Evolutionary conservation across 2,113 vertebrate genomes (phyloP).

Genomic region (Passerina amoena): DNA sequence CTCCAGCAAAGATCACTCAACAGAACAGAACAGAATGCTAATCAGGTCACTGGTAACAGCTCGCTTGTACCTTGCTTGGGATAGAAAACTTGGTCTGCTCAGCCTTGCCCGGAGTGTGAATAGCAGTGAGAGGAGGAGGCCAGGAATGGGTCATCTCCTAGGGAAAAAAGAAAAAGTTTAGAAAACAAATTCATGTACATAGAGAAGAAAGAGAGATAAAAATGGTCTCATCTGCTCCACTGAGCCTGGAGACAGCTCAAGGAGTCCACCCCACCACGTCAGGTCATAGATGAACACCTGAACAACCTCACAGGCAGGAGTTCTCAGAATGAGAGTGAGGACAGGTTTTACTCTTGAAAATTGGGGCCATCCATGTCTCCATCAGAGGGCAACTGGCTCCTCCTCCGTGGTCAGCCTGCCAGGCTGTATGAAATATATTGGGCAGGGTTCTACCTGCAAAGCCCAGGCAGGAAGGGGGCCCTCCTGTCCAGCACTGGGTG

Average conservation of each 20-base stretch:
- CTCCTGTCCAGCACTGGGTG: background rate
- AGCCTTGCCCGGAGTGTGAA: conserved; percentile 87
- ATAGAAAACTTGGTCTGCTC: conserved; percentile 88
- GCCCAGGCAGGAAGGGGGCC: background rate
- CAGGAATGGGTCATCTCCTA: conserved; percentile 92
- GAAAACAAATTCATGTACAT: background rate
- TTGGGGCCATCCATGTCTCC: background rate
- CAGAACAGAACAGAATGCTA: conserved; percentile 15
- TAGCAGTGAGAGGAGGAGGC: conserved; percentile 88
- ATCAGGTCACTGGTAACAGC: conserved; percentile 5
- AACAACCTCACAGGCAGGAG: background rate
- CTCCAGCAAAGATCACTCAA: background rate
- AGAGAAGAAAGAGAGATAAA: background rate
- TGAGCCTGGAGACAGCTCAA: background rate
- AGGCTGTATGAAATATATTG: background rate
- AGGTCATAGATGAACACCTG: background rate
- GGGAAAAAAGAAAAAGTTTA: conserved; percentile 18
- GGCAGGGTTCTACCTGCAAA: background rate
- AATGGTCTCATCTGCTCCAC: background rate
- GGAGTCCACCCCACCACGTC: background rate
- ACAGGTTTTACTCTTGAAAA: background rate
- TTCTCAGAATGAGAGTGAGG: background rate
- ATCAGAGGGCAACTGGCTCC: background rate
- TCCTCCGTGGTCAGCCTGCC: background rate
- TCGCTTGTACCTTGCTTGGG: conserved; percentile 82